Conservation (phyloP, 2,888 invertebrate genomes). For the Meloe dianella region DNA sequence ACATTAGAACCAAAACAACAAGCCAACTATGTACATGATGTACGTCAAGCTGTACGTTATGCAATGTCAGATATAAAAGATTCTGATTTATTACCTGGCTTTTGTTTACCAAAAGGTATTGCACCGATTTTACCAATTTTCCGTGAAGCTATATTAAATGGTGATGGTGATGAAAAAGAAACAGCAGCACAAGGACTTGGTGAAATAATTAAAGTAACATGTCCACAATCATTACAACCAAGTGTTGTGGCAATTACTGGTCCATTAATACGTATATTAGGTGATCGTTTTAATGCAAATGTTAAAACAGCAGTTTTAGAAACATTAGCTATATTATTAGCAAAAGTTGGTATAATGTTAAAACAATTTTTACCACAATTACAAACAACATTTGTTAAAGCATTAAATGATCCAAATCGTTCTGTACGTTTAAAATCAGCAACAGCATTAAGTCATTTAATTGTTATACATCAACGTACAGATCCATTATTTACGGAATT, state of each 20-base stretch:
- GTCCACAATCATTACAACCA: slow-evolving; percentile 86
- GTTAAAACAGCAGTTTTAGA: slow-evolving; percentile 97
- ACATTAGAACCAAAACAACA: slow-evolving; percentile 84
- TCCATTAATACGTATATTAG: slow-evolving; percentile 95
- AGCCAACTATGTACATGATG: slow-evolving; percentile 85
- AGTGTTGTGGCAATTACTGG: slow-evolving; percentile 98
- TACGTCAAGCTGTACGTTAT: slow-evolving; percentile 91
- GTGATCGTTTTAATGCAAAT: slow-evolving; percentile 91
- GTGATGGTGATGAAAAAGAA: slow-evolving; percentile 94
- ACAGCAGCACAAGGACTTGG: slow-evolving; percentile 88
- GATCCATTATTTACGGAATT: slow-evolving; percentile 96
- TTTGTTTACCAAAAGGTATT: slow-evolving; percentile 87
- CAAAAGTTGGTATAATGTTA: slow-evolving; percentile 92
- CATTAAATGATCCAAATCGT: slow-evolving; percentile 87
- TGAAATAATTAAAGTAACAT: slow-evolving; percentile 82
- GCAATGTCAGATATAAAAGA: slow-evolving; percentile 85
- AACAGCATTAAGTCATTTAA: slow-evolving; percentile 83
- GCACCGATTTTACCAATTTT: slow-evolving; percentile 93
- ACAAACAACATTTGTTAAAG: slow-evolving; percentile 97
- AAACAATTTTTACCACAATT: slow-evolving; percentile 98
- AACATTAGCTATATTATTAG: slow-evolving; percentile 88
- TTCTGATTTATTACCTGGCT: slow-evolving; percentile 83
- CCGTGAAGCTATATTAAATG: slow-evolving; percentile 95
- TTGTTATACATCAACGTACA: slow-evolving; percentile 89
- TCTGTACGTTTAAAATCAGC: slow-evolving; percentile 90